Base-by-base conservation (phyloP, 1,140 invertebrate species). In the Parapsyche elsis region DNA sequence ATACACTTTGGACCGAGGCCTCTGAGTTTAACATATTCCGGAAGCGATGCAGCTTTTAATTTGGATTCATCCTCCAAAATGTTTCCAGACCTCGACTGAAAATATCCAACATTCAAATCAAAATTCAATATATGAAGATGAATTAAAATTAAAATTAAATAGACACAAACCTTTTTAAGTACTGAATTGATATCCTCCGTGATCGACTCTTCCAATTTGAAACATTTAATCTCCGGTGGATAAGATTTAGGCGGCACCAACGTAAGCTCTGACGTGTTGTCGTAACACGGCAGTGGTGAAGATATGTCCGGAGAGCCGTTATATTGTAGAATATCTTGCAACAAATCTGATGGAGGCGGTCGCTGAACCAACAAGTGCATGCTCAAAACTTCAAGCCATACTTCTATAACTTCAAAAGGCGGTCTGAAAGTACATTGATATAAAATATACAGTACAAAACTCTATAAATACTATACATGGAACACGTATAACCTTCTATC, bases 381-480 rank as follows among this genome's bases (percentile, higher is more conserved):
- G 0, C 92, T 92, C 59, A 97, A 84, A 24, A 91, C 91, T 85
- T 95, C 93, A 21, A 97, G 86, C 95, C 95, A 96, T 0, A 93
- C 91, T 87, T 95, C 92, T 85, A 96, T 91, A n/a, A 95, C 91
- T 85, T 96, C 95, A 86, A 97, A 97, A 0, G 95, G 92, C 0
- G 96, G 95, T 84, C 95, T 94, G 80, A 49, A 85, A 84, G 81
- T 59, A 70, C 77, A 80, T 24, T 79, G 78, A 21, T 71, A 26
- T 70, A 23, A 80, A 70, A 61, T 80, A 64, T 46, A 53, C 19
- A 61, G 19, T 12, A 46, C 26, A 38, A 14, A 45, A n/a, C 12
- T 53, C 2, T 5, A 53, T 53, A 19, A n/a, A 19, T 53, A 53
- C n/a, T 53, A 19, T 26, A 4, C 1, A 70, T 24, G 21, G 1